Evolutionary conservation across 2,113 vertebrate genomes (phyloP).

Genomic region (Podiceps cristatus): DNA sequence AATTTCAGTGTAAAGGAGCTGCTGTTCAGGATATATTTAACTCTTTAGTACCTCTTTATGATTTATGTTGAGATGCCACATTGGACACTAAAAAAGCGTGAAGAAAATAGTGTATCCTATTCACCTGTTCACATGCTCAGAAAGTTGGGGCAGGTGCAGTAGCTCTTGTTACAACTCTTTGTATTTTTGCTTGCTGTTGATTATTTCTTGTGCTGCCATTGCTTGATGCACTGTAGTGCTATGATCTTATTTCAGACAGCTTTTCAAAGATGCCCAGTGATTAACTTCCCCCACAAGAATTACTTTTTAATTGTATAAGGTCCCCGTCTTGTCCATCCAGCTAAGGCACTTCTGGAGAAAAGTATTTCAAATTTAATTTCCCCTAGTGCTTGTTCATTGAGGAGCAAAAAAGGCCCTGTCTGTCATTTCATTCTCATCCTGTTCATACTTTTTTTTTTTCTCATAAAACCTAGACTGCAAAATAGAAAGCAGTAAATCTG

Average conservation of each 20-base stretch:
- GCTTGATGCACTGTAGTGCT: not conserved
- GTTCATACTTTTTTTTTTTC: not conserved
- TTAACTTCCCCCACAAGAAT: not conserved
- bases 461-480: not conserved
- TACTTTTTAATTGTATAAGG: not conserved
- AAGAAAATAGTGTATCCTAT: not conserved
- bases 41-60: not conserved
- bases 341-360: not conserved
- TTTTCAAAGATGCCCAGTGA: not conserved
- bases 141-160: not conserved
- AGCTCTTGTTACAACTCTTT: not conserved
- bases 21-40: not conserved
- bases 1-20: not conserved
- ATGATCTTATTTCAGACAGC: not conserved
- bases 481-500: not conserved
- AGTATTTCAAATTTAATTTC: not conserved
- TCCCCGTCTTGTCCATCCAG: not conserved
- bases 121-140: not conserved
- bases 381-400: not conserved
- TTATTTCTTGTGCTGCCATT: not conserved
- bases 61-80: not conserved
- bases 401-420: not conserved
- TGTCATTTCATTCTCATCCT: not conserved
- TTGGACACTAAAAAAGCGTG: not conserved
- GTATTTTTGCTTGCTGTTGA: not conserved